Percentiles rank a stretch among this genome's conserved stretches.
phyloP scores from a whole-genome alignment of 2,888 invertebrate species.

The Chloroclystis v-ata region DNA sequence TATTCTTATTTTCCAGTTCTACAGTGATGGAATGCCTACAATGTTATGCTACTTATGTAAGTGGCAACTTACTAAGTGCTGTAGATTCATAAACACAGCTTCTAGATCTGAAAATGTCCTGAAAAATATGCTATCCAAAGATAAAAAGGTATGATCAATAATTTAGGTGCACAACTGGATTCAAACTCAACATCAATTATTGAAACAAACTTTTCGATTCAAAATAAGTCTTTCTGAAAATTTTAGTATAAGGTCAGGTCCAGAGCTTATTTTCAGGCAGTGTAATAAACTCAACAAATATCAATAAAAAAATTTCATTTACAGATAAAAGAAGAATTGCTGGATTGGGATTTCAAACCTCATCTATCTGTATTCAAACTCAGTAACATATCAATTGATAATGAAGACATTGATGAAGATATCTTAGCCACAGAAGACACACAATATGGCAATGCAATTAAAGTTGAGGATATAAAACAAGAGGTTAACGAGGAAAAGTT shows the following conservation, averaged over 20 bases:
- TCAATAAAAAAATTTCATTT: background rate
- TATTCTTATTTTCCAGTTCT: conserved; percentile 1
- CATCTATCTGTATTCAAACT: background rate
- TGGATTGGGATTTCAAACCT: background rate
- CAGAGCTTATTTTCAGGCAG: background rate
- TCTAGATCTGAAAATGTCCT: conserved; percentile 4
- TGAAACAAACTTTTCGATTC: background rate
- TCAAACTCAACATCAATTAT: background rate
- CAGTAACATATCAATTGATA: background rate
- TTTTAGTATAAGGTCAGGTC: too few relatives aligned
- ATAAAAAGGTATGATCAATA: background rate
- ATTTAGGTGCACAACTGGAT: background rate
- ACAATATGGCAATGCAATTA: background rate
- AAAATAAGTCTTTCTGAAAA: too few relatives aligned
- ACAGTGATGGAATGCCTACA: background rate
- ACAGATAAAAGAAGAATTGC: background rate
- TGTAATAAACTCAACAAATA: background rate
- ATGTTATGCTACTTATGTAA: conserved; percentile 10
- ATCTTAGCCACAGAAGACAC: background rate
- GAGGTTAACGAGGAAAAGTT: conserved; percentile 5
- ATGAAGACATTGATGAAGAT: background rate
- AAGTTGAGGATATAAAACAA: conserved; percentile 3
- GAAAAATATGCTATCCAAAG: background rate
- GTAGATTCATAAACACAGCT: background rate
- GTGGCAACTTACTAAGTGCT: conserved; percentile 2